Evolutionary conservation across 2,888 invertebrate species (phyloP), one percentile per base, ranked within the genome.

Genomic region (Ptychoptera albimana): DNA sequence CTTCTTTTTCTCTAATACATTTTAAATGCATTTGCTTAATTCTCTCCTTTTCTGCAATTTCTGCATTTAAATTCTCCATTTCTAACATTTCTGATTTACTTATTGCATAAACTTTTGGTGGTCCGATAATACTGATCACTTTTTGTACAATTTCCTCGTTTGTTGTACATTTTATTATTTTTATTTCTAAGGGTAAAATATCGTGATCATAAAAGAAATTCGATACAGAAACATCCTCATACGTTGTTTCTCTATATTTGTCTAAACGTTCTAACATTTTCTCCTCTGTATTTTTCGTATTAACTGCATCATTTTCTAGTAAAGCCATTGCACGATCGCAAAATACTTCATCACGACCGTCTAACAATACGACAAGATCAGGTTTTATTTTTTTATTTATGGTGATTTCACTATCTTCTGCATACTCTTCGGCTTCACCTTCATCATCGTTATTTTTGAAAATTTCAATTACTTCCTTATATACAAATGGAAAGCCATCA

Each of bases 401-500:
- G 5, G 41, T 36, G 10, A 40, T 44, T 35, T 37, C 29, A 10
- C 23, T 10, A 23, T 43, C 41, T 1, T 37, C 12, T 0, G 38
- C 36, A 13, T 11, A 43, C 1, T 34, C 31, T 10, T 45, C 46
- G 11, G 36, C 10, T 39, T 29, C 40, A 1, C 11, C 13, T 12
- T 43, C 42, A 8, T 42, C 40, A 11, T 34, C 44, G 9, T n/a
- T 8, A 15, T 23, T 38, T 31, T 23, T 29, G 32, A 46, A 53
- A 36, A 52, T 50, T 43, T 46, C 32, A 10, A 42, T 39, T 0
- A 50, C 47, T 45, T 52, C 37, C 1, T 47, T 37, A 41, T 50
- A 54, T 2, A 44, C 42, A 41, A 51, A 54, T 1, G 52, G 50
- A 37, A 52, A 52, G 2, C 47, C 46, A 32, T 54, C 52, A 7